Base-by-base conservation (phyloP, 23 tunicate species). In the Trididemnum nubilum region DNA sequence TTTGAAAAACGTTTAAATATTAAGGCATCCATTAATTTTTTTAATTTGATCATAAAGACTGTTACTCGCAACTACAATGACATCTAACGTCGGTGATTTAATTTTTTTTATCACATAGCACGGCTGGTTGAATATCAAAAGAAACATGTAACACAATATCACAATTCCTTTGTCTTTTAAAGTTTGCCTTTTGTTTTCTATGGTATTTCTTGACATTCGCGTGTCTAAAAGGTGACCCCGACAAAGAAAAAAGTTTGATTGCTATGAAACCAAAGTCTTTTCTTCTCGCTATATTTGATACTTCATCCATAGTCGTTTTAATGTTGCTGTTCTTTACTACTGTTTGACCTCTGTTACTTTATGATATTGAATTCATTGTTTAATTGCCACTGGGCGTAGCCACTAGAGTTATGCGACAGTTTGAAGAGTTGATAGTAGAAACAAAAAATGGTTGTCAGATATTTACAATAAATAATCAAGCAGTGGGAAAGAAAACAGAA, bases 111-210 rank as follows among this genome's bases (percentile, higher is more conserved):
- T 73, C 59, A 73, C 58, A 73, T 7, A 3, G 27, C 19, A 77
- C 39, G 81, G 24, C 36, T 77, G 81, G 81, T 18, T 51, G 81
- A 28, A 1, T 18, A 9, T 77, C 31, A 77, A 77, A 24, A 77
- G 81, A 73, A 31, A 35, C 12, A 5, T 28, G 81, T 51, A 77
- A 77, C 21, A 2, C 36, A 26, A 77, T 26, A 38, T 30, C 25
- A 15, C 2, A 18, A 15, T n/a, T 25, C 58, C 19, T 73, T 73
- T 61, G 67, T 61, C n/a, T 61, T 61, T 3, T 21, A n/a, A n/a
- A n/a, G n/a, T n/a, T n/a, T n/a, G n/a, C n/a, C n/a, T 22, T 4
- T 26, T 12, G 4, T 4, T 24, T 21, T 61, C 67, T 12, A 61
- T 61, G n/a, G 67, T 12, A 21, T 12, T 12, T 23, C 26, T 61